Conservation (phyloP, 2,888 invertebrate genomes). For the Tipula lateralis region DNA sequence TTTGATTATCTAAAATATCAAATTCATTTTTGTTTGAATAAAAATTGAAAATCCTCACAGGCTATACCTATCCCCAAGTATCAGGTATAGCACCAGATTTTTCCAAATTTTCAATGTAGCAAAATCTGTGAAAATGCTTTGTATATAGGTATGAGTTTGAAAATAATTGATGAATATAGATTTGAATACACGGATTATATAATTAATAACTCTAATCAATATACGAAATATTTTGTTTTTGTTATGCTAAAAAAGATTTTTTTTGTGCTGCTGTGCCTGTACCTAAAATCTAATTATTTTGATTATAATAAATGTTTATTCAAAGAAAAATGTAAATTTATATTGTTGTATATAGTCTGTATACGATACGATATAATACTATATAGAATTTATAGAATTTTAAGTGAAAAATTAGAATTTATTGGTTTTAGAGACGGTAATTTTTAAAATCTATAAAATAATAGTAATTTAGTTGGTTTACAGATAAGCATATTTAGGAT, state of each 20-base stretch:
- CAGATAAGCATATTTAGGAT: background rate
- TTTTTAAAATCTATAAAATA: background rate
- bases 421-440: background rate
- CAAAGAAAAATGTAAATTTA: background rate
- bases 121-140: background rate
- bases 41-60: background rate
- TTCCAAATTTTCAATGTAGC: background rate
- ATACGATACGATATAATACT: background rate
- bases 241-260: background rate
- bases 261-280: background rate
- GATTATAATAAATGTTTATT: constrained; percentile 19
- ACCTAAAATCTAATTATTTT: constrained; percentile 24
- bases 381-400: background rate
- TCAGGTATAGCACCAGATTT: background rate
- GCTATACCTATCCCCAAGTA: background rate
- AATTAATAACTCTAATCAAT: constrained; percentile 11
- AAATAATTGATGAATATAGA: background rate
- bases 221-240: background rate
- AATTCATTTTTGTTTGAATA: background rate
- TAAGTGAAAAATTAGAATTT: constrained; percentile 11
- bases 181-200: constrained; percentile 11
- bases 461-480: constrained; percentile 24
- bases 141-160: background rate
- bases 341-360: background rate
- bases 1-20: background rate